Base-by-base conservation (phyloP, 2,888 invertebrate genomes). In the Drosophila limbata region DNA sequence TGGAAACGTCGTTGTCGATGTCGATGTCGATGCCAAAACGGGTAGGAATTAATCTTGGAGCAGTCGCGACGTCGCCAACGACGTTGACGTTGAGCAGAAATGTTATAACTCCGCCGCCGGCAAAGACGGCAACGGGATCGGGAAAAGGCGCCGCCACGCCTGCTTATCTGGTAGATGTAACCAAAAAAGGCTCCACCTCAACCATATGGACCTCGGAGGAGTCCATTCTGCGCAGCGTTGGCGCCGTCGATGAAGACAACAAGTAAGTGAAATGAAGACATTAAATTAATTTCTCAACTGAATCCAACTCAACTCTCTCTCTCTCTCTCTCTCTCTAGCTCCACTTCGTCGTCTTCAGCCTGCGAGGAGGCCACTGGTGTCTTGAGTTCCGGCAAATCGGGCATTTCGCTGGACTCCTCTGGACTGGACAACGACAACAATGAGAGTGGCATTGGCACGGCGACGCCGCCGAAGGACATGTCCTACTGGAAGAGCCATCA, bases 161-260 rank as follows among this genome's bases (percentile, higher is more conserved):
- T 74, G 83, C 81, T 69, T 91, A 89, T 78, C 83, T 90, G 64
- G 83, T 91, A 79, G 92, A 92, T 89, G 81, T 90, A 72, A 91
- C 91, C 90, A 92, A 92, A 91, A 92, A 92, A 91, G 92, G 92
- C 77, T 92, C 92, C 72, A 92, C 92, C 64, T 92, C 92, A 72
- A 92, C 91, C 67, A 91, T 92, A 77, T 93, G 92, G 92, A 92
- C 92, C 76, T 93, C 93, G 60, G 92, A 93, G 73, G 93, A 93
- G 83, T 93, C 93, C 56, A 92, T 93, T 77, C 75, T 93, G 77
- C 91, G 92, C 78, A 92, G 92, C 84, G 91, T 90, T 86, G 91
- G 92, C 90, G 91, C 91, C 89, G 91, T 91, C 82, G 92, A 93
- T 91, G 93, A 93, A 91, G 93, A 93, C 88, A 93, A 92, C 85